Evolutionary conservation across 2,797 vertebrate genomes (phyloP).

Genomic region (Schizopygopsis pylzovi): DNA sequence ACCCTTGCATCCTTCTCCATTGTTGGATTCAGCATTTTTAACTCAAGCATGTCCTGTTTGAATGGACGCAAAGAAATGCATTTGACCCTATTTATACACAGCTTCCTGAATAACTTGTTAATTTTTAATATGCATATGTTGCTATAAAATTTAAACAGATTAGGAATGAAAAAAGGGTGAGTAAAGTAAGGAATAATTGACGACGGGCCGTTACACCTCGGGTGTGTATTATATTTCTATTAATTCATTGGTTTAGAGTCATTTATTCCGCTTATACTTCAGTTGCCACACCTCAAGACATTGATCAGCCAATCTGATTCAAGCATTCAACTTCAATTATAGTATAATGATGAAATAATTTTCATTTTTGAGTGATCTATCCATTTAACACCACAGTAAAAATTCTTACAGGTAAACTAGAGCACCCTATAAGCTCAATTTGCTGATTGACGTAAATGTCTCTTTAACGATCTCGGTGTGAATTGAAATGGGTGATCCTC

Average conservation of each 20-base stretch:
- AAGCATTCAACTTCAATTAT: too few species aligned
- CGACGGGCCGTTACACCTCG: too few species aligned
- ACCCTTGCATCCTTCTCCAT: background rate
- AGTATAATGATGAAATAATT: background rate
- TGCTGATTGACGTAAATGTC: conserved; percentile 33
- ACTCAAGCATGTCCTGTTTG: background rate
- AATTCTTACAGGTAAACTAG: background rate
- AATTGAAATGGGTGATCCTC: conserved; percentile 37
- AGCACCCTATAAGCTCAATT: background rate
- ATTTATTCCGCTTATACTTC: too few species aligned
- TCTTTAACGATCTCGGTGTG: conserved; percentile 22
- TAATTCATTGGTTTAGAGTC: too few species aligned
- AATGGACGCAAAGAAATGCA: background rate
- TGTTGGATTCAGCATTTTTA: background rate
- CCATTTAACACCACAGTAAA: background rate
- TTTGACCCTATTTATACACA: background rate
- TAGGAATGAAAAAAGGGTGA: background rate
- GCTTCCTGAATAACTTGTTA: background rate
- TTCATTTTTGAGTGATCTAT: background rate
- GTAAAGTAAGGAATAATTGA: background rate
- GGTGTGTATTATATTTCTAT: too few species aligned
- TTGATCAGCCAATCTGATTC: too few species aligned
- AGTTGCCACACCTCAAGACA: too few species aligned
- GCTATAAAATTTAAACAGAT: background rate
- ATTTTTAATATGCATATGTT: background rate